Percentiles rank a stretch among this genome's conserved stretches.
phyloP scores from a whole-genome alignment of 2,113 vertebrate genomes.

The Brienomyrus brachyistius region DNA sequence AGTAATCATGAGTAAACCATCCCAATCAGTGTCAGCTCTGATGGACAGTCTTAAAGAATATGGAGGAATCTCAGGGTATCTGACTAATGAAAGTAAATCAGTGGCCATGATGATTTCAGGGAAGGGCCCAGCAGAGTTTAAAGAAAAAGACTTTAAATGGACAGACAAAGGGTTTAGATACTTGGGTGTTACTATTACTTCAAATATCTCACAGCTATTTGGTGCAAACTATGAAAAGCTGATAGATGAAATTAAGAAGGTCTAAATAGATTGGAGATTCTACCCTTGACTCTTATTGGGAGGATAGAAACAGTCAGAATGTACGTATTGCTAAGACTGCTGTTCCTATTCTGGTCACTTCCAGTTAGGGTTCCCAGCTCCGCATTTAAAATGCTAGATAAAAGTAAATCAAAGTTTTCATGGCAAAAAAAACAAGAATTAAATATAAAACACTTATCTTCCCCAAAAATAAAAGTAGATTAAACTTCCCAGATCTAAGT shows the following conservation, averaged over 20 bases:
- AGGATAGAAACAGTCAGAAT: neutral
- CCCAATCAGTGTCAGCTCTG: neutral
- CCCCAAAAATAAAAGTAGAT: neutral
- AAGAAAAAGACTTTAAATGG: neutral
- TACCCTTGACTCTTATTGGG: neutral
- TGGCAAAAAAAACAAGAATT: neutral
- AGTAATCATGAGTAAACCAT: neutral
- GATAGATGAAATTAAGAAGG: neutral
- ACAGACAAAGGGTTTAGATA: neutral
- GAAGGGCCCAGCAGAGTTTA: neutral
- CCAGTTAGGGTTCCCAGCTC: neutral
- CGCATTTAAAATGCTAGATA: neutral
- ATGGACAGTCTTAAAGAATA: neutral
- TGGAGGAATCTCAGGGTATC: neutral
- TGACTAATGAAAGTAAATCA: neutral
- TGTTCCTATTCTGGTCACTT: neutral
- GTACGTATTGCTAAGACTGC: neutral
- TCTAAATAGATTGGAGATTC: neutral
- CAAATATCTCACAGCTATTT: neutral
- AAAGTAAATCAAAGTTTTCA: neutral
- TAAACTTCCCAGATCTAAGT: neutral
- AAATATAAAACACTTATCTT: neutral
- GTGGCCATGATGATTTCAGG: neutral
- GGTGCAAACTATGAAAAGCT: neutral
- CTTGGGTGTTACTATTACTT: neutral